Conservation (phyloP, 2,888 invertebrate genomes). For the Anoplius nigerrimus region DNA sequence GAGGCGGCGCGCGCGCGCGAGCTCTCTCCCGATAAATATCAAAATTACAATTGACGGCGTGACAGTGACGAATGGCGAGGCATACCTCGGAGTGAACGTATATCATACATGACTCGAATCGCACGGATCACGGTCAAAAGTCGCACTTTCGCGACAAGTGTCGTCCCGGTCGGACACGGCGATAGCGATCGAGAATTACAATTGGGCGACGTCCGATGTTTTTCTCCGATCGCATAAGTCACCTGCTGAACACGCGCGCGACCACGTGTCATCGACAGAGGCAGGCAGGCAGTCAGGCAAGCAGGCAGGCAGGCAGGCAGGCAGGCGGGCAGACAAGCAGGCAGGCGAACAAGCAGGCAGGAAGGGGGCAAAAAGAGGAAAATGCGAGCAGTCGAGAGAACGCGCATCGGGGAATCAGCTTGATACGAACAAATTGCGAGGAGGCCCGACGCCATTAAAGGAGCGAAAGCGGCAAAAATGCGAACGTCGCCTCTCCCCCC, state of each 20-base stretch:
- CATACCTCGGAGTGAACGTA: no score
- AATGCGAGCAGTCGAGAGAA: constrained; percentile 35
- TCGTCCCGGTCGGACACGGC: no score
- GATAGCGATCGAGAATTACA: no score
- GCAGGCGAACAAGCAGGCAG: neutral
- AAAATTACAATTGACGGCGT: no score
- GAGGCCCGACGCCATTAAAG: constrained; percentile 65
- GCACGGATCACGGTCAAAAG: no score
- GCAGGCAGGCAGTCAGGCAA: constrained; percentile 11
- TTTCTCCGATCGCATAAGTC: neutral
- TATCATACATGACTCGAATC: no score
- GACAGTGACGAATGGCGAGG: no score
- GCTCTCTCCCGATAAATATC: no score
- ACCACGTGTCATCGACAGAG: neutral
- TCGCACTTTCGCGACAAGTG: no score
- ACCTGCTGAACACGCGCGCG: neutral
- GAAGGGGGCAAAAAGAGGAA: constrained; percentile 29
- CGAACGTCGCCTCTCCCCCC: constrained; percentile 37
- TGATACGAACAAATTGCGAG: constrained; percentile 60
- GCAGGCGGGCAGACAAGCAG: no score
- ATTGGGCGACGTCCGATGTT: neutral
- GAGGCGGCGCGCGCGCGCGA: no score
- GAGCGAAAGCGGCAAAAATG: constrained; percentile 70
- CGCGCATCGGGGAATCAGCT: constrained; percentile 32
- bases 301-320: no score